Base-by-base conservation (phyloP, 2,113 vertebrate species). In the Tenrec ecaudatus region DNA sequence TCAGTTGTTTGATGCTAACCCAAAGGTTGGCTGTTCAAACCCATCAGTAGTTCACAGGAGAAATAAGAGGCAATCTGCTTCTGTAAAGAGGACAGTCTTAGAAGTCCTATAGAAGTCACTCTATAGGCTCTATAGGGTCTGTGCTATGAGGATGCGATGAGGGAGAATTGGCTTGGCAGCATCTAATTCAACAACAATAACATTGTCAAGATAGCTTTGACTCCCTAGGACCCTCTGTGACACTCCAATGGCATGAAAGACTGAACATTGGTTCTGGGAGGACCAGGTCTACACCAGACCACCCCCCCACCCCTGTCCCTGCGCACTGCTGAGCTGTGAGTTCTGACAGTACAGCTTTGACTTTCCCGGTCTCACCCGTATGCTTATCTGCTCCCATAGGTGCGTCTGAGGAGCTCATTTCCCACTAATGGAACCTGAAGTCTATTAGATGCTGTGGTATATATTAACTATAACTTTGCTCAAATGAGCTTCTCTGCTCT, bases 271-370 rank as follows among this genome's bases (percentile, higher is more conserved):
- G 19, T 58, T 86, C 81, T 62, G 25, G n/a, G 69, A 85, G 57
- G 33, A 82, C 15, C 27, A 40, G 25, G 29, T 81, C n/a, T 95
- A 7, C 36, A 38, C 3, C 6, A 57, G 73, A 0, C 33, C 16
- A 0, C 11, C 6, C 1, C 33, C 1, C 10, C 17, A 29, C 25
- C 4, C 15, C n/a, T n/a, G n/a, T n/a, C n/a, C n/a, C n/a, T n/a
- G n/a, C n/a, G n/a, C n/a, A 40, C 40, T 19, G 12, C 20, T 31
- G n/a, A 89, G 16, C 0, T 40, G 20, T 38, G 38, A 68, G 3
- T 77, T 25, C 20, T 11, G 22, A 53, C 1, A 25, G 10, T 2
- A 12, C 12, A 27, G 14, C 20, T 16, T 53, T 64, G 10, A 14
- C 20, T 0, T 36, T 33, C 40, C 47, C 38, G 22, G 2, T 3